These are phyloP conservation scores for Leptosomus discolor DNA, from an alignment of 2,113 vertebrate species.

Conservation along the genomic window DNA sequence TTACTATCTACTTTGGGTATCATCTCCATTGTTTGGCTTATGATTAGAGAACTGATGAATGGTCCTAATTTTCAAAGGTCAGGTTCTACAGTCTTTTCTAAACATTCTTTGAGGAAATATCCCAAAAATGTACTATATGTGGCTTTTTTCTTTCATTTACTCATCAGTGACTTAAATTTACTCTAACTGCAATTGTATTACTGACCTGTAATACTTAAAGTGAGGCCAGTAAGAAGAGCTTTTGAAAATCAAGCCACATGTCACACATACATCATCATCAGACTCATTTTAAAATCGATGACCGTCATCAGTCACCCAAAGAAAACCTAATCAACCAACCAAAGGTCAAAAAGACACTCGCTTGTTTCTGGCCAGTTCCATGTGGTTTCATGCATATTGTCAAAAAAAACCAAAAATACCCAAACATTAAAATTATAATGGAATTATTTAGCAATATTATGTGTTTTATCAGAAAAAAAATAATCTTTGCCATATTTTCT, in stretches of 20 bases:
- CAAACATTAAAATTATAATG: background rate
- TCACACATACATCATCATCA: background rate
- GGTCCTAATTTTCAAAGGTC: background rate
- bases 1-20: background rate
- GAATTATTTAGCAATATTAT: background rate
- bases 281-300: slow-evolving; percentile 19
- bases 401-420: background rate
- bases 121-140: background rate
- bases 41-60: background rate
- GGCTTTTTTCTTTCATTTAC: background rate
- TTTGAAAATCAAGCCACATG: background rate
- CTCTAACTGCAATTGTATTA: background rate
- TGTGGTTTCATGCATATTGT: background rate
- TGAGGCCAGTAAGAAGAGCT: background rate
- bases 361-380: background rate
- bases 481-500: background rate
- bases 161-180: background rate
- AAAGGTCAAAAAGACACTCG: background rate
- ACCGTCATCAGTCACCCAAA: background rate
- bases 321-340: slow-evolving; percentile 15
- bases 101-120: background rate
- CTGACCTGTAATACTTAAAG: background rate
- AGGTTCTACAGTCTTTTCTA: background rate
- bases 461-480: background rate
- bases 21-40: background rate